Base-by-base conservation (phyloP, 2,888 invertebrate genomes). In the Pandemis cinnamomeana region DNA sequence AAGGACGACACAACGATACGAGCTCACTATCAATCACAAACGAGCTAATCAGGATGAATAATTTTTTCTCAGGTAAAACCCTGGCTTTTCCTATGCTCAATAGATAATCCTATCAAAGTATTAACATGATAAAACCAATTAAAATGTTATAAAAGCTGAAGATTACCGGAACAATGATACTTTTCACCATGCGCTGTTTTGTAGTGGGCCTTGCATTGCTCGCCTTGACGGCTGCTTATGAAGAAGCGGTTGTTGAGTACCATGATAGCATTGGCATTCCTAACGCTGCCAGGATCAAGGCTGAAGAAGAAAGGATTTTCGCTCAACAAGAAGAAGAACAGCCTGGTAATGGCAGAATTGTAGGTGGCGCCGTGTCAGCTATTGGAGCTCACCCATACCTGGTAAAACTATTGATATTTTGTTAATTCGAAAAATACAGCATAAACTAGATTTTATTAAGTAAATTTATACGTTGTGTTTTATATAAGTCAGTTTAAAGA, bases 281-380 rank as follows among this genome's bases (percentile, higher is more conserved):
- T 11, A 8, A 62, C 11, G 74, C 74, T 11, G 62, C 60, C 46
- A 75, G 71, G 67, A 75, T 75, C 27, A 75, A 75, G 67, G 71
- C 60, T 1, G 20, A n/a, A 5, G 71, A 75, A 62, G 74, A 75
- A 2, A 15, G 13, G 60, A 66, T 71, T 2, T 10, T 74, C 11
- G 48, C 71, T 11, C 7, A 62, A 7, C 62, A 13, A n/a, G 51
- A 11, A 48, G 48, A 42, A 20, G 44, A 20, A 13, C 48, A 15
- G n/a, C n/a, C 13, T 5, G 11, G 51, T n/a, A 13, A 51, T 51
- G 51, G 51, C 11, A 69, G 67, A 27, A 75, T 75, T 60, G 75
- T 75, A 1, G 75, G 75, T 5, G 75, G 75, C 2, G 66, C 48
- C 8, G 36, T 72, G 10, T 64, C 75, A 5, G 20, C 61, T 5